Percentiles rank a stretch among this genome's conserved stretches.
These are phyloP conservation scores for Falco punctatus DNA, from an alignment of 2,113 vertebrate species.

Conservation along the genomic window DNA sequence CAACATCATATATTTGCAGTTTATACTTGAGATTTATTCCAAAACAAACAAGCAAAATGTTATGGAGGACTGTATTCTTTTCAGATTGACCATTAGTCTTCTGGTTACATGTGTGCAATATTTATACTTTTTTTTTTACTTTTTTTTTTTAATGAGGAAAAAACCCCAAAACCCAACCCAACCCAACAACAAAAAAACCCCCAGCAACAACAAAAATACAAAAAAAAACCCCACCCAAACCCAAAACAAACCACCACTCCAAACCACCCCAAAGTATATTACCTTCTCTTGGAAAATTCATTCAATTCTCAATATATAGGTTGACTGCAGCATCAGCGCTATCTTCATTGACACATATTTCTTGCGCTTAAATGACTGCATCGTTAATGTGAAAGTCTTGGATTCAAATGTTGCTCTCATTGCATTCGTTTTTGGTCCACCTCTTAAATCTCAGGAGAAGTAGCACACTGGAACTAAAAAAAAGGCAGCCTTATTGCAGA, in stretches of 20 bases:
- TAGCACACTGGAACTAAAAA: not conserved
- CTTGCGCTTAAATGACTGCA: not conserved
- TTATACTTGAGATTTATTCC: not conserved
- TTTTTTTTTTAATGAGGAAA: too few species aligned
- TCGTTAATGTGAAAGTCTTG: not conserved
- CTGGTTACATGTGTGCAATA: rapidly evolving
- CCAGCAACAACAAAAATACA: too few species aligned
- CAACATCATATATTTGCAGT: not conserved
- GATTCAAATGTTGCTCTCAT: not conserved
- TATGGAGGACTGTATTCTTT: not conserved
- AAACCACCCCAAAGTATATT: not conserved
- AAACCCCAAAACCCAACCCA: rapidly evolving
- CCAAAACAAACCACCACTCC: too few species aligned
- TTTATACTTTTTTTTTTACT: not conserved
- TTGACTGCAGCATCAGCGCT: not conserved
- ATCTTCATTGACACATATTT: not conserved
- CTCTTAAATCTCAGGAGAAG: not conserved
- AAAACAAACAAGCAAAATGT: not conserved
- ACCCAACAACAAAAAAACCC: too few species aligned
- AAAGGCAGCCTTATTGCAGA: not conserved
- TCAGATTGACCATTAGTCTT: not conserved
- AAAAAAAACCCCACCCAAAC: too few species aligned
- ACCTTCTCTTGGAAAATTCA: not conserved
- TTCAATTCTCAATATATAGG: not conserved
- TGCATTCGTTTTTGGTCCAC: not conserved